Percentiles rank a stretch among this genome's conserved stretches.
Evolutionary conservation across 1,140 invertebrate species (phyloP).

Genomic region (Zaprionus ghesquierei): DNA sequence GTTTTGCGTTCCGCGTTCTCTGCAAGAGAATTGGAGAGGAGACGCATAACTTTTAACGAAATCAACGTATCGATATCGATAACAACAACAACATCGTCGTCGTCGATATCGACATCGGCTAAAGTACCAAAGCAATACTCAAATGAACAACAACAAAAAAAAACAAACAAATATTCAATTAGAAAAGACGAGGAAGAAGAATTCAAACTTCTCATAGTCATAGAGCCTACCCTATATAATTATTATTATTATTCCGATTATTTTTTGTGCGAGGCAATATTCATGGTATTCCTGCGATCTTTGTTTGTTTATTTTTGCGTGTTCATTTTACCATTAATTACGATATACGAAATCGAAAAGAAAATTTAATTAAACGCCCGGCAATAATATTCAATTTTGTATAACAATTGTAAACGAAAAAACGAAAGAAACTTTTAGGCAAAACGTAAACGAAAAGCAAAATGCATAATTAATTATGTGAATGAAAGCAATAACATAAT

Average conservation of each 20-base stretch:
- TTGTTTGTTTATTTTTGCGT: slow-evolving; percentile 26
- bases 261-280: slow-evolving; percentile 13
- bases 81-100: slow-evolving; percentile 45
- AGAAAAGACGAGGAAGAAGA: slow-evolving; percentile 52
- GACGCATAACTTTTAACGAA: slow-evolving; percentile 55
- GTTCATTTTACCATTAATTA: slow-evolving; percentile 31
- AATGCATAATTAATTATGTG: slow-evolving; percentile 56
- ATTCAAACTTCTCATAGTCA: slow-evolving; percentile 52
- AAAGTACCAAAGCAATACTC: slow-evolving; percentile 83
- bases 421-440: slow-evolving; percentile 13
- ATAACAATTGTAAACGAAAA: slow-evolving; percentile 65
- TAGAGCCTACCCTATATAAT: slow-evolving; percentile 49
- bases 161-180: slow-evolving; percentile 72
- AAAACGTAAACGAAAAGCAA: slow-evolving; percentile 24
- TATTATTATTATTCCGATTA: slow-evolving; percentile 51
- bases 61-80: slow-evolving; percentile 47
- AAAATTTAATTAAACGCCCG: slow-evolving; percentile 64
- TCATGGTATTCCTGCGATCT: slow-evolving; percentile 5
- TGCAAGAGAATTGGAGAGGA: not conserved
- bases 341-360: slow-evolving; percentile 10
- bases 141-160: slow-evolving; percentile 51
- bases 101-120: slow-evolving; percentile 81
- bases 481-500: slow-evolving; percentile 74
- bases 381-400: slow-evolving; percentile 79
- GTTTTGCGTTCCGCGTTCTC: slow-evolving; percentile 13